Base-by-base conservation (phyloP, 2,888 invertebrate species). In the Empis stercorea region DNA sequence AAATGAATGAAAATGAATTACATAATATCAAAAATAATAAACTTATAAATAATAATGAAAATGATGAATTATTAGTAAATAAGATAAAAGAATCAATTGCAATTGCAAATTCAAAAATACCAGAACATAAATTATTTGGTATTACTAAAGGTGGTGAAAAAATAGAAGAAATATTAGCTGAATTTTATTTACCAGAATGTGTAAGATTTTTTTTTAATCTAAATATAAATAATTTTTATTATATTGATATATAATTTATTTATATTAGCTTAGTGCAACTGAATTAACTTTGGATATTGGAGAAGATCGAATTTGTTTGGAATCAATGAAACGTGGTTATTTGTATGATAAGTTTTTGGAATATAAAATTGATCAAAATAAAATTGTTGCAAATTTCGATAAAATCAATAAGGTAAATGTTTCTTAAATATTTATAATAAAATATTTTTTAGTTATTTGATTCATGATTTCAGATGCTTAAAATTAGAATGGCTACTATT, bases 261-360 rank as follows among this genome's bases (percentile, higher is more conserved):
- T 52, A n/a, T n/a, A n/a, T 44, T 59, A 81, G 80, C 66, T 75
- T 49, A 74, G 77, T 46, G 61, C 76, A 1, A 75, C 75, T 55
- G 81, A 84, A 61, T 60, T 85, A 36, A 72, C 71, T 40, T 60
- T 87, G 47, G 80, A 84, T 63, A 68, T 86, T 23, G 82, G 84
- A n/a, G 81, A 83, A 61, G 86, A 87, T 65, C 75, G 87, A 49
- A 72, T 87, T 48, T 68, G 85, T 11, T 62, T 87, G 37, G 80
- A 82, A 56, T 77, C 76, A 1, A 73, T 73, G 50, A 76, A 75
- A 37, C 63, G 72, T 51, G 76, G 73, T 52, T 77, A 79, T 55
- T 60, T 75, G 10, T 73, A 84, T 43, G 86, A 87, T 62, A 75
- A 83, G 59, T 86, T 80, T 59, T 62, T 86, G 20, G 81, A 82